These are phyloP conservation scores for Tipula helvola DNA, from an alignment of 2,888 invertebrate species.

Conservation along the genomic window DNA sequence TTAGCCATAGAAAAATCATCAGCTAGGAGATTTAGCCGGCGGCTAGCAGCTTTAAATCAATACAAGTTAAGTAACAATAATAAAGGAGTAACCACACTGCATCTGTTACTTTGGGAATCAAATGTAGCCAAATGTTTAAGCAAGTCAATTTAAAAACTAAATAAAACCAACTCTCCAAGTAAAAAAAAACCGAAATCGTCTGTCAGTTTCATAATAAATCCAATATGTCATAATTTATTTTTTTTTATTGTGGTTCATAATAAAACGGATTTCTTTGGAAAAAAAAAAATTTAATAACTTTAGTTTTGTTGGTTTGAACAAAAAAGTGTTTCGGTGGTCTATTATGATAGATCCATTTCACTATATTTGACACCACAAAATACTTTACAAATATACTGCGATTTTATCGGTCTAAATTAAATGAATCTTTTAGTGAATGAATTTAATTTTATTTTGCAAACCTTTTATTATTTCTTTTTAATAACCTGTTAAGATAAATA, in stretches of 20 bases:
- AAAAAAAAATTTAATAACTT: not conserved
- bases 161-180: not conserved
- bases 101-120: too few species aligned
- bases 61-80: too few species aligned
- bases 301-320: not conserved
- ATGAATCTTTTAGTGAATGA: not conserved
- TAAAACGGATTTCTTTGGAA: not conserved
- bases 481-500: not conserved
- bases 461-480: not conserved
- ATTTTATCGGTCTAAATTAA: not conserved
- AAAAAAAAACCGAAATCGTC: not conserved
- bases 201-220: not conserved
- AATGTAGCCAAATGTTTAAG: not conserved
- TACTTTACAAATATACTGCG: not conserved
- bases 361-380: not conserved
- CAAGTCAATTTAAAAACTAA: not conserved
- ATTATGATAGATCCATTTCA: not conserved
- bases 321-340: not conserved
- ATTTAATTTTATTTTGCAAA: not conserved
- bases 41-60: too few species aligned
- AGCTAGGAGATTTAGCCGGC: too few species aligned
- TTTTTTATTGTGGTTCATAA: not conserved
- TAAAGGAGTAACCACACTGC: too few species aligned
- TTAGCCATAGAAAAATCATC: too few species aligned
- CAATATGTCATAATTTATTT: not conserved